Base-by-base conservation (phyloP, 2,888 invertebrate species). In the Bembecia ichneumoniformis region DNA sequence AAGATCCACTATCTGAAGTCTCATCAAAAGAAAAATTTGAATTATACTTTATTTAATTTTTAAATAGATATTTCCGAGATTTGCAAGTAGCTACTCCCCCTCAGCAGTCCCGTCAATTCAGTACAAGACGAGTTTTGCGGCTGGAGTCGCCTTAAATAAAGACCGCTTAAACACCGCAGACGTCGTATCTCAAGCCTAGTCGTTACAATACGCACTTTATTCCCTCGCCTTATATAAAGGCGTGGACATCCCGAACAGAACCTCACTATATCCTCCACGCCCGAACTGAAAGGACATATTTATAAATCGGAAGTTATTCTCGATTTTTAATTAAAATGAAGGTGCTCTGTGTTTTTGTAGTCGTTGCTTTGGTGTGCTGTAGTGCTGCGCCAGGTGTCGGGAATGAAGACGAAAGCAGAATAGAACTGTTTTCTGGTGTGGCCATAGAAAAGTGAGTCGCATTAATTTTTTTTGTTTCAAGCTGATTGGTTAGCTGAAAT, bases 361-460 rank as follows among this genome's bases (percentile, higher is more conserved):
- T 77, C 35, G 54, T 78, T 9, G 72, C 70, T 1, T 71, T 78
- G 48, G 77, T 71, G 48, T 72, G 68, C 50, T 78, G 80, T 68
- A 65, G 67, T 51, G 86, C 80, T 1, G 86, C 86, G 0, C 82
- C 83, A 0, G 82, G 81, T 11, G 48, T 54, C 3, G 46, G 55
- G 0, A 59, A 48, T 10, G 79, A 78, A 51, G 77, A 80, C 11
- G 77, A 82, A 50, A 74, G 66, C 1, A 74, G 60, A 56, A 65
- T 86, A 4, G 84, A 87, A 51, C 62, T 87, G 14, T 82, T 87
- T 47, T 77, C 82, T 2, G 87, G 87, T 55, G 84, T 87, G 1
- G 79, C 82, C 10, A 80, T 87, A 58, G 82, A 86, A 58, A 75
- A 76, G 82, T 82, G 56, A 82, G 82, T 79, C 35, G 28, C 28